Base-by-base conservation (phyloP, 2,113 vertebrate species). In the Lates calcarifer region DNA sequence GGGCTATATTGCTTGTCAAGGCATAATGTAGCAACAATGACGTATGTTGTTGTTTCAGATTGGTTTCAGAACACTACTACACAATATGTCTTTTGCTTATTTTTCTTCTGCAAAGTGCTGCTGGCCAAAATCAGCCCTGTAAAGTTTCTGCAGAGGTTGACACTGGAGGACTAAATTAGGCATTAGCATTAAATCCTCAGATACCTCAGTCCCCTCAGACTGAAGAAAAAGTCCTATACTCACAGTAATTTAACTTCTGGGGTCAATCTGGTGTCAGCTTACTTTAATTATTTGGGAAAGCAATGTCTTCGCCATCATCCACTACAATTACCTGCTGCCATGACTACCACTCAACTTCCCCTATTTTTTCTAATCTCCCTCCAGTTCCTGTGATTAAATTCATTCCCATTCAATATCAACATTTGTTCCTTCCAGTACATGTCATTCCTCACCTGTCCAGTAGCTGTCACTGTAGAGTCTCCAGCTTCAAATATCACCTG, bases 261-360 rank as follows among this genome's bases (percentile, higher is more conserved):
- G 60, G 79, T 85, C 74, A 90, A 60, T 75, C 17, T 77, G 61
- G 60, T 77, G 79, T 60, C 83, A 24, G 35, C 61, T 84, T 67
- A 22, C 71, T 67, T 86, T 88, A 17, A 85, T 82, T 85, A 84
- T 79, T 57, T 29, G 26, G 71, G 53, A 75, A 68, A 22, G 65
- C 10, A 3, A 49, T 66, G 31, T 55, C 47, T 77, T 68, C 1
- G 11, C 65, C 18, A 45, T 81, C 56, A 66, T 81, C 70, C 63
- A 73, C 57, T 77, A 53, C 55, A 77, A 61, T 79, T 63, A 72
- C 64, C 63, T 83, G 47, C 66, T 72, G 58, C 66, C 18, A 49
- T 77, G 72, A 58, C 74, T 39, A 62, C 58, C 1, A n/a, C 75
- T 80, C n/a, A 45, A 18, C 70, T 65, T 60, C 26, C 15, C 15